Evolutionary conservation across 2,888 invertebrate genomes (phyloP), one percentile per base, ranked within the genome.

Genomic region (Dichetophora obliterata): DNA sequence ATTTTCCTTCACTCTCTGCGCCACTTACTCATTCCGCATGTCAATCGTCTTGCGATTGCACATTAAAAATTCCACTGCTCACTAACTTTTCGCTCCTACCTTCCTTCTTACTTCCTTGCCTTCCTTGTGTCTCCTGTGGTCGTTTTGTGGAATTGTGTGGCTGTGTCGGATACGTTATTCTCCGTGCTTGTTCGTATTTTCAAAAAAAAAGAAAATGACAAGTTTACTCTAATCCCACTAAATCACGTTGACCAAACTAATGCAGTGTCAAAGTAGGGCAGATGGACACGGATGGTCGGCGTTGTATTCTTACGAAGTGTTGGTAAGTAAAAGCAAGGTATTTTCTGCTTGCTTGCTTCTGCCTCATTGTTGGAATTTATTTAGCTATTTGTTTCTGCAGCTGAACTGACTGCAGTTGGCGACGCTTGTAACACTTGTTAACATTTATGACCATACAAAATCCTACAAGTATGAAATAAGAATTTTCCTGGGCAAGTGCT

Each of bases 171-270:
- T 54, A 54, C 6, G n/a, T 54, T 19, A 19, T 54, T 54, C 22
- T 3, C n/a, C 54, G 8, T 5, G 59, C 27, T 14, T 59, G 19
- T 22, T 11, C 14, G 1, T 27, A 24, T 9, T 27, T 37, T n/a
- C 34, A 19, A 68, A 70, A 31, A 11, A 57, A 73, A 65, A 73
- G 31, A 4, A 31, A 4, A 31, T 4, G 3, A 54, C 27, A 68
- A 57, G 66, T 57, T 68, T 37, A 54, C 22, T 57, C 57, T 43
- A 57, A 37, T 68, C 43, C 66, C 66, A 75, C 54, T 75, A 68
- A 75, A 75, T 75, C 75, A 75, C 75, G 27, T 9, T 66, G 66
- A 68, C 65, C 66, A 22, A 66, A 74, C 65, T 34, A 74, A 65
- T 74, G 74, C 37, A 48, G 48, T 72, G 72, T 72, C 61, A 72